These are phyloP conservation scores for Achatina immaculata DNA, from an alignment of 1,140 invertebrate genomes.

Conservation along the genomic window DNA sequence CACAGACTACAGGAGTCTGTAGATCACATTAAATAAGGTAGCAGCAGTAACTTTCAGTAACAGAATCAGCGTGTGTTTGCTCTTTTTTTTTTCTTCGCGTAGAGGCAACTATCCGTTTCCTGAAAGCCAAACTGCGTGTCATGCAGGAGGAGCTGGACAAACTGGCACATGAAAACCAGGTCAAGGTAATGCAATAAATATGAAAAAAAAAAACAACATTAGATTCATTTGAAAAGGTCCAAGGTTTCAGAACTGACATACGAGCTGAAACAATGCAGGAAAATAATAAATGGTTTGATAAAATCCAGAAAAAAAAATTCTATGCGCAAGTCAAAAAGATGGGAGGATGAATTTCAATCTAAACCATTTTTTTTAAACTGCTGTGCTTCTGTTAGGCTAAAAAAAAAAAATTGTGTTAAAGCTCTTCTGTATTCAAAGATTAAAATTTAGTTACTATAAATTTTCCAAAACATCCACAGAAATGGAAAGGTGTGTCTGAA, in stretches of 20 bases:
- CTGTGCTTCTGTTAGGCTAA: neutral
- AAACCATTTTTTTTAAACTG: neutral
- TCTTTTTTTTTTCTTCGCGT: neutral
- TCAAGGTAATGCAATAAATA: conserved; percentile 54
- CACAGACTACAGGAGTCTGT: too few relatives aligned
- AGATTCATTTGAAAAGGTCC: neutral
- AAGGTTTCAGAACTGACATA: too few relatives aligned
- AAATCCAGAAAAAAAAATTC: too few relatives aligned
- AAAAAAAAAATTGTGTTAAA: neutral
- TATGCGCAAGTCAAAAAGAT: neutral
- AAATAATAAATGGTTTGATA: too few relatives aligned
- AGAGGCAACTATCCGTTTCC: conserved; percentile 67
- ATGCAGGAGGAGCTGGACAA: conserved; percentile 69
- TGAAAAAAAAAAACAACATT: neutral
- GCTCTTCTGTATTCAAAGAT: too few relatives aligned
- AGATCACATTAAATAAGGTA: too few relatives aligned
- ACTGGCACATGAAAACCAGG: conserved; percentile 60
- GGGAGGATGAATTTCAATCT: neutral
- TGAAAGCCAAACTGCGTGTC: conserved; percentile 67
- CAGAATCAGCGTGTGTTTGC: too few relatives aligned
- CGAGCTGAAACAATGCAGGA: too few relatives aligned
- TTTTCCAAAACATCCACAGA: too few relatives aligned
- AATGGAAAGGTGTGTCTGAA: too few relatives aligned
- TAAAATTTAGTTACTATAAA: too few relatives aligned
- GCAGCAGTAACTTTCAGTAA: too few relatives aligned